Conservation (phyloP, 2,888 invertebrate species). For the Eledona agricola region DNA sequence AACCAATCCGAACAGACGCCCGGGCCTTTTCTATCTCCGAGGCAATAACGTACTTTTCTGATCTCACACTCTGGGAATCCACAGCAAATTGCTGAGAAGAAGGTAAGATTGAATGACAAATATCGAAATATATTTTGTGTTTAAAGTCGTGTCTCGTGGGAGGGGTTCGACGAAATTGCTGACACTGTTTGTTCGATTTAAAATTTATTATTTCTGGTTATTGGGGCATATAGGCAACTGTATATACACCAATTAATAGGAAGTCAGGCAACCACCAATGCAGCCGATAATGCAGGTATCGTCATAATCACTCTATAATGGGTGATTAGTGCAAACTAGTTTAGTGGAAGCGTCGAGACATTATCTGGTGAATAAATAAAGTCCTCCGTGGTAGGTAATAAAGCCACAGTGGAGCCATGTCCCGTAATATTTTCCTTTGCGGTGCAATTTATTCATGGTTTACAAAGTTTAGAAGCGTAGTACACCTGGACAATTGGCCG, state of each 20-base stretch:
- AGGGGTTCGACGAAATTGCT: conserved; percentile 7
- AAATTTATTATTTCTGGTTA: no score
- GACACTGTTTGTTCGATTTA: no score
- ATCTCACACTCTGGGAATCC: conserved; percentile 42
- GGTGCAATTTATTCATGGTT: conserved; percentile 22
- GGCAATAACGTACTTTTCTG: conserved; percentile 39
- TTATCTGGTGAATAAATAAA: conserved; percentile 14
- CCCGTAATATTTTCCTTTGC: conserved; percentile 14
- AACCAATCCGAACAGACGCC: conserved; percentile 40
- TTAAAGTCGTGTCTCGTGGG: conserved; percentile 42
- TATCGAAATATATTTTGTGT: conserved; percentile 43
- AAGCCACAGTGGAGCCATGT: conserved; percentile 10
- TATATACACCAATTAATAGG: no score
- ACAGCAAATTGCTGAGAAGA: conserved; percentile 43
- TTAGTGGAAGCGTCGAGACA: no score
- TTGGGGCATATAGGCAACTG: no score
- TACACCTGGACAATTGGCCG: conserved; percentile 29
- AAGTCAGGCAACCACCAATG: no score
- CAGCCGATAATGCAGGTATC: no score
- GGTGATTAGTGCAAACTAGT: no score
- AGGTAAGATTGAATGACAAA: conserved; percentile 44
- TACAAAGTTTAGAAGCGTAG: conserved; percentile 18
- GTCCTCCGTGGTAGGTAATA: conserved; percentile 9
- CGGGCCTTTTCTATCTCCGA: conserved; percentile 21
- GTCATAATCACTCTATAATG: no score